Conservation (phyloP, 2,113 vertebrate species). For the Limnothrissa miodon region DNA sequence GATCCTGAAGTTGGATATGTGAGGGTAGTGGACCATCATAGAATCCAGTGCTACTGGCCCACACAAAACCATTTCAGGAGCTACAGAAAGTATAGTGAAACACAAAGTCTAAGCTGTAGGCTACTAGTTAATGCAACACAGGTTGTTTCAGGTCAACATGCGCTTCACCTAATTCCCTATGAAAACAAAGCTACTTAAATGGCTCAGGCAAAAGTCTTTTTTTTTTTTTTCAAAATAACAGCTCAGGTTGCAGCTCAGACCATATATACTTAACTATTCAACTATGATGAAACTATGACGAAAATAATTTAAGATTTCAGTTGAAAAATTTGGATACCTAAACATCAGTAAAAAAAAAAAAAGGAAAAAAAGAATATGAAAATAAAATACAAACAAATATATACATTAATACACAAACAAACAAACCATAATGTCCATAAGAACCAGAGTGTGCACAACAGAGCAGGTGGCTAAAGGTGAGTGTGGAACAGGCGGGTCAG, state of each 20-base stretch:
- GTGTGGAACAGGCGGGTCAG: conserved; percentile 30
- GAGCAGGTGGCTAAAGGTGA: background rate
- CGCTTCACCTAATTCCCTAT: background rate
- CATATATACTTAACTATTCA: background rate
- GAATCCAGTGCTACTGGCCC: background rate
- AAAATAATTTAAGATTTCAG: background rate
- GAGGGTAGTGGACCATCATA: background rate
- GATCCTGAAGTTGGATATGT: background rate
- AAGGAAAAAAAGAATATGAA: background rate
- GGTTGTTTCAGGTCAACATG: background rate
- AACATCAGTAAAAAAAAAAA: background rate
- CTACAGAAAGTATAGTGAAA: background rate
- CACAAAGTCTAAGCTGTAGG: background rate
- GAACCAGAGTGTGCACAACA: background rate
- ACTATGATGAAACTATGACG: background rate
- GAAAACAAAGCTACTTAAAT: background rate
- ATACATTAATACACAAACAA: conserved; percentile 34
- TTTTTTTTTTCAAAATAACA: background rate
- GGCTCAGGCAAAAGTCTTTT: background rate
- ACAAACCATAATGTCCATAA: background rate
- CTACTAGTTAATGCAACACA: background rate
- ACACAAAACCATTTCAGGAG: background rate
- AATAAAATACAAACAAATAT: background rate
- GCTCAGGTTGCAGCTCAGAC: background rate
- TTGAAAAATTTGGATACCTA: too few species aligned